Evolutionary conservation across 1,140 invertebrate genomes (phyloP), one percentile per base, ranked within the genome.

Genomic region (Leguminivora glycinivorella): DNA sequence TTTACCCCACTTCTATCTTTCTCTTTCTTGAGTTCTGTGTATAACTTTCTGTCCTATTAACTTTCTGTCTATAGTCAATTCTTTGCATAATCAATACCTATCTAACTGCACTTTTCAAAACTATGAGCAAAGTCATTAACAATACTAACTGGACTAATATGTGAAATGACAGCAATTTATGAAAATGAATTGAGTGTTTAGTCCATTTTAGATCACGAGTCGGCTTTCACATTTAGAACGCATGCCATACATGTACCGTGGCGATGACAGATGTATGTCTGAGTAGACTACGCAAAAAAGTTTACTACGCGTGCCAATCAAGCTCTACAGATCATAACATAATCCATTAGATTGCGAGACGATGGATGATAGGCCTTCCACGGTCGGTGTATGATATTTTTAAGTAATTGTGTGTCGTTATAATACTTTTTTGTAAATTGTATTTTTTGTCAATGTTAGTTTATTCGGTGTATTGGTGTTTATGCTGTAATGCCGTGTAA

Each of bases 41-140:
- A 67, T 43, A 67, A 67, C 22, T 43, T 67, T 67, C 66, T 67
- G 58, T 63, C 58, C 58, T 17, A 63, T 63, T 63, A 63, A 63
- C 58, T 63, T 17, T 63, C 29, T 71, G 58, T 77, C n/a, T 52
- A 24, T 68, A 73, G 60, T 70, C 31, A 56, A 31, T 69, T 52
- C 56, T 76, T 22, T 70, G 66, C 70, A 40, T 73, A 70, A 22
- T 58, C 34, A 71, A 71, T 67, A 83, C 83, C 79, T 75, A 73
- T 72, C 84, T 83, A 87, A 89, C 87, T 74, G 79, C 83, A 83
- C 82, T 63, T 66, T 73, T 83, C 72, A 75, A 78, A 73, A 70
- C 22, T 76, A 72, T 72, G 26, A 74, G 80, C 85, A 85, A 22
- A 83, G 52, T 76, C 56, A 85, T 83, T 89, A 89, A 89, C 82